These are phyloP conservation scores for Geococcyx californianus DNA, from an alignment of 2,113 vertebrate genomes.

Conservation along the genomic window DNA sequence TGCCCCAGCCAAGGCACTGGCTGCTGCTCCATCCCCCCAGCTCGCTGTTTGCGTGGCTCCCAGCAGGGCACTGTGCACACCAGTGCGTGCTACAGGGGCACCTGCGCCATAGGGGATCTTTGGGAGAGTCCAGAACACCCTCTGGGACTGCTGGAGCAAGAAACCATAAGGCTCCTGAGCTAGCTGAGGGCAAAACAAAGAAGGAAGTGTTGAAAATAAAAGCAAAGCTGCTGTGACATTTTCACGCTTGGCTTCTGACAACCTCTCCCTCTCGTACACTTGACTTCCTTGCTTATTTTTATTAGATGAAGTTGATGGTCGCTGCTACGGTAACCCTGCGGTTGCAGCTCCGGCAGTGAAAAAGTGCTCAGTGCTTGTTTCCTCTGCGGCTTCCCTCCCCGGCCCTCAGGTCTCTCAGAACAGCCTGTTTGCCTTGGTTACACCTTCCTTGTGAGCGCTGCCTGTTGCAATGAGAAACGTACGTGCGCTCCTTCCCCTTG, in stretches of 20 bases:
- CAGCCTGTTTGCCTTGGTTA: neutral
- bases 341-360: conserved; percentile 40
- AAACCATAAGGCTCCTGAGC: neutral
- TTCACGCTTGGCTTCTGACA: conserved; percentile 55
- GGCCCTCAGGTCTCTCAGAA: neutral
- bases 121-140: neutral
- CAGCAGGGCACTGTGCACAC: neutral
- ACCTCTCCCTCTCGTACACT: neutral
- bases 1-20: fast-evolving
- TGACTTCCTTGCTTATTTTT: conserved; percentile 69
- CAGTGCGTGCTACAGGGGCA: fast-evolving
- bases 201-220: conserved; percentile 45
- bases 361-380: conserved; percentile 32
- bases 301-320: conserved; percentile 62
- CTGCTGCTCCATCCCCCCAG: neutral
- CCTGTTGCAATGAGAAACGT: neutral
- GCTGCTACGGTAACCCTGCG: conserved; percentile 50
- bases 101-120: no score
- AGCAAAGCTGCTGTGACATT: conserved; percentile 46
- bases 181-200: neutral
- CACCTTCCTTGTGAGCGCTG: neutral
- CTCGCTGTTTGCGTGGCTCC: neutral
- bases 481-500: neutral
- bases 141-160: neutral
- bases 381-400: conserved; percentile 67